phyloP scores from a whole-genome alignment of 2,888 invertebrate genomes.

The Eupithecia insigniata region DNA sequence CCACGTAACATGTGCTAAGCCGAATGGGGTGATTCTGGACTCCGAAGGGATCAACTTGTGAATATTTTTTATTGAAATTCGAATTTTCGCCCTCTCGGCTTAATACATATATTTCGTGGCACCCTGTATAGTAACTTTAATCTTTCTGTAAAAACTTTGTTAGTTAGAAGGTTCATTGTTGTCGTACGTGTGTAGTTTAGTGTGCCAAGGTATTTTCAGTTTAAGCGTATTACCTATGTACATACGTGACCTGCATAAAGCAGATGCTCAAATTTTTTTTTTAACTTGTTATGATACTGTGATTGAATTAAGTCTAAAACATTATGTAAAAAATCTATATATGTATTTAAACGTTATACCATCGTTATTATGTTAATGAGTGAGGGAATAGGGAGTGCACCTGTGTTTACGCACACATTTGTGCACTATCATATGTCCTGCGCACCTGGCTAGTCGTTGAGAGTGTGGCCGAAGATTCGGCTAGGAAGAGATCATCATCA shows the following conservation, averaged over 20 bases:
- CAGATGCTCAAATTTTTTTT: not conserved
- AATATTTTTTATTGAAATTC: no score
- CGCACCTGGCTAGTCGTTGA: no score
- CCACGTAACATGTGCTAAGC: no score
- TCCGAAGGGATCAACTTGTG: no score
- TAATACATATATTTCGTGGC: no score
- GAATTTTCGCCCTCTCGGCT: no score
- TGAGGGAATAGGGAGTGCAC: no score
- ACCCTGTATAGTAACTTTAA: not conserved
- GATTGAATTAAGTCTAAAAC: not conserved
- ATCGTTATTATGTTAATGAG: not conserved
- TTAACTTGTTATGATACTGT: not conserved
- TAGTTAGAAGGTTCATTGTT: not conserved
- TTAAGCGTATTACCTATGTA: not conserved
- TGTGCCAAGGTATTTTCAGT: constrained; percentile 1
- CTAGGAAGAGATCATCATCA: no score
- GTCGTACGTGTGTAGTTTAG: not conserved
- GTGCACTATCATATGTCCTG: no score
- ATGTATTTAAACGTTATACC: not conserved
- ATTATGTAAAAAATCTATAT: not conserved
- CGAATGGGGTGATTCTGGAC: no score
- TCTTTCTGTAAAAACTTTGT: not conserved
- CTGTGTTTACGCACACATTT: no score
- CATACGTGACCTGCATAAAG: not conserved
- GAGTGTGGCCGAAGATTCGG: no score